phyloP scores from a whole-genome alignment of 2,888 invertebrate species.

The Polymixis lichenea region DNA sequence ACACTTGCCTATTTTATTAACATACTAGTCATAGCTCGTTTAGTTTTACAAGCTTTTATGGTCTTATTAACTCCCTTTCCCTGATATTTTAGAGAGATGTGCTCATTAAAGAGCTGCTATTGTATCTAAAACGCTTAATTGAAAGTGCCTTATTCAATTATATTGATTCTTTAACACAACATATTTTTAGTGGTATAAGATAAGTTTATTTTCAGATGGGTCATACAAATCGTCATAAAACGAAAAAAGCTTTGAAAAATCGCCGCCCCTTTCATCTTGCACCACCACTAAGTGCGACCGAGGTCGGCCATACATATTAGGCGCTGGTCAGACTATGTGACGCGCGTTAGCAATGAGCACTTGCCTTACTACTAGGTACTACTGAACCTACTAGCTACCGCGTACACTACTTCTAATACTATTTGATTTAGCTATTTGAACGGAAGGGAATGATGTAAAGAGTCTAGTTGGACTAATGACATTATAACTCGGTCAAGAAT shows the following conservation, averaged over 20 bases:
- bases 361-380: constrained; percentile 64
- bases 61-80: not conserved
- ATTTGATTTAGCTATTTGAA: constrained; percentile 13
- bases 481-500: constrained; percentile 12
- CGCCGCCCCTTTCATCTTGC: constrained; percentile 59
- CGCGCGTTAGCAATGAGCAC: constrained; percentile 78
- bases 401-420: constrained; percentile 52
- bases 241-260: not conserved
- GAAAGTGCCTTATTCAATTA: not conserved
- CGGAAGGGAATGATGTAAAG: constrained; percentile 23
- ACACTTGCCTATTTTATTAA: constrained; percentile 8
- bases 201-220: too few relatives aligned
- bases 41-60: not conserved
- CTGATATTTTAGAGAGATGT: not conserved
- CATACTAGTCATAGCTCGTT: not conserved
- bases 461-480: constrained; percentile 7
- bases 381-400: constrained; percentile 48
- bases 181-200: not conserved
- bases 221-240: not conserved
- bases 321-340: constrained; percentile 82
- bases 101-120: not conserved
- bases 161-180: not conserved
- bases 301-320: constrained; percentile 87
- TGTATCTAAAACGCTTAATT: not conserved
- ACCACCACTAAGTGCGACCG: constrained; percentile 71